These are phyloP conservation scores for Irena cyanogastra DNA, from an alignment of 2,113 vertebrate genomes.

Conservation along the genomic window DNA sequence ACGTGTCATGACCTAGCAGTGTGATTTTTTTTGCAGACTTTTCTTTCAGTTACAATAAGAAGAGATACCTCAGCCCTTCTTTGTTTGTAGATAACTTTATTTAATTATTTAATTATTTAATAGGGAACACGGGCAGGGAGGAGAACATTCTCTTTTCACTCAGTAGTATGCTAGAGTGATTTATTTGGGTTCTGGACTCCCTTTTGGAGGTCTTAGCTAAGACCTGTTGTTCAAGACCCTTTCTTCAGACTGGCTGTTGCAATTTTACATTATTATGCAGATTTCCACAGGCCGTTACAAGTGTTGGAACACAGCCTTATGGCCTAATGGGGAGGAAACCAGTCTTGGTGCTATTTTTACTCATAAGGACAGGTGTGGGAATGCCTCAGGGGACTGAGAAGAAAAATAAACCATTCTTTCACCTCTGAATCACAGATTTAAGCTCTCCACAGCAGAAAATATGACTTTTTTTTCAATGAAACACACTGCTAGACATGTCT, in stretches of 20 bases:
- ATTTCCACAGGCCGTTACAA: conserved; percentile 45
- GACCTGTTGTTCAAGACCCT: background rate
- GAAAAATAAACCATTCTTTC: background rate
- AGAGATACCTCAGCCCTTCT: background rate
- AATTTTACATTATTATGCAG: conserved; percentile 29
- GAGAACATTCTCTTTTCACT: background rate
- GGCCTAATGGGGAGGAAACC: background rate
- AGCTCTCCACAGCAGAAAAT: background rate
- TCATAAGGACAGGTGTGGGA: background rate
- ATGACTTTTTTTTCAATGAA: background rate
- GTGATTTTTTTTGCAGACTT: background rate
- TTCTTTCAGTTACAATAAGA: background rate
- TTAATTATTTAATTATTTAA: too few species aligned
- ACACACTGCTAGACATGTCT: background rate
- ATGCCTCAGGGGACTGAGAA: background rate
- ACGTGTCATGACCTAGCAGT: background rate
- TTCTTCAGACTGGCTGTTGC: conserved; percentile 23
- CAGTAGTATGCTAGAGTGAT: background rate
- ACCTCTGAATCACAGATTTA: background rate
- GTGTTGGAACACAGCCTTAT: background rate
- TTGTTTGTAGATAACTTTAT: background rate
- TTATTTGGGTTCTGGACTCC: background rate
- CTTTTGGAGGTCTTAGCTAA: background rate
- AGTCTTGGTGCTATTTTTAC: background rate
- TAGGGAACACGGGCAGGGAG: background rate